These are phyloP conservation scores for Trichogramma pretiosum DNA, from an alignment of 1,140 invertebrate genomes.

Conservation along the genomic window DNA sequence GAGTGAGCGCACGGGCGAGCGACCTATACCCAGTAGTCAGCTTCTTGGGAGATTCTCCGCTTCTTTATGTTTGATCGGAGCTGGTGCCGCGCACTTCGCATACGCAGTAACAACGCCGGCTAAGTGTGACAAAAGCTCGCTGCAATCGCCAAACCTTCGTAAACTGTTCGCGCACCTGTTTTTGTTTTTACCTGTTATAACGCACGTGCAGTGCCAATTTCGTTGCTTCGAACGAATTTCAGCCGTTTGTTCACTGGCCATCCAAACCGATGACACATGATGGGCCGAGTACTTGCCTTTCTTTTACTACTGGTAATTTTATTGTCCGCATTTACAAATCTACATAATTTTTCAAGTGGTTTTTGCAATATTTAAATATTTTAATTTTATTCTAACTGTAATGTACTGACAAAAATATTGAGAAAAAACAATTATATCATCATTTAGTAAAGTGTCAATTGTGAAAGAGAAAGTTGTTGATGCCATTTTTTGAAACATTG, in stretches of 20 bases:
- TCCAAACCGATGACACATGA: not conserved
- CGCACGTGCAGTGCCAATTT: not conserved
- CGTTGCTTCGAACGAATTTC: not conserved
- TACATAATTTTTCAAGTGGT: not conserved
- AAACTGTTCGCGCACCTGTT: not conserved
- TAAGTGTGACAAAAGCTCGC: not conserved
- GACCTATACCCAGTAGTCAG: no score
- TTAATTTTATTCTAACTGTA: not conserved
- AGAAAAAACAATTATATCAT: not conserved
- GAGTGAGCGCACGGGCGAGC: no score
- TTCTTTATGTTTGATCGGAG: no score
- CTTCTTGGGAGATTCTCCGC: no score
- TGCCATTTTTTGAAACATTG: not conserved
- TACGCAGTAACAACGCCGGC: not conserved
- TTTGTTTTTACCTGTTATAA: not conserved
- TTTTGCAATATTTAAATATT: not conserved
- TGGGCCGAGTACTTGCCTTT: not conserved
- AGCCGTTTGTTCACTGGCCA: not conserved
- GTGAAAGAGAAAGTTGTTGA: not conserved
- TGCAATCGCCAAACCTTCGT: not conserved
- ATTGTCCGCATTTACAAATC: no score
- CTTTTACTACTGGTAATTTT: conserved; percentile 7
- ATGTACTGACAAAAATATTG: not conserved
- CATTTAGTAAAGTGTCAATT: not conserved
- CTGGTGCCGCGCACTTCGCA: not conserved